phyloP scores from a whole-genome alignment of 2,888 invertebrate genomes.

The Drosophila flavopinicola region DNA sequence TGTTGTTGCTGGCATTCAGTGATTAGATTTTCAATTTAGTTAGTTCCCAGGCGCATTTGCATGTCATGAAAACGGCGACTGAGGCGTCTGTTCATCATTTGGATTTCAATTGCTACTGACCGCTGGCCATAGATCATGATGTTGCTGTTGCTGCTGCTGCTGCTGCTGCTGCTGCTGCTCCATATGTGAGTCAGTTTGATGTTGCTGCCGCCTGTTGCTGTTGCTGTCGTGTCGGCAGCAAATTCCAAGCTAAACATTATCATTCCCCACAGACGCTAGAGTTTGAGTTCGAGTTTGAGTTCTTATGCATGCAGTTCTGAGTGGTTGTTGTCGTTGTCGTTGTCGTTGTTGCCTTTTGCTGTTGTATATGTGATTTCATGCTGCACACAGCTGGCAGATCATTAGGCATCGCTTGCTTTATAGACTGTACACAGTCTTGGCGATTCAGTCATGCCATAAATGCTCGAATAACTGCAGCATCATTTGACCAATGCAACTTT shows the following conservation, averaged over 20 bases:
- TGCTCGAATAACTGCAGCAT: slow-evolving; percentile 71
- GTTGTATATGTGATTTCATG: slow-evolving; percentile 48
- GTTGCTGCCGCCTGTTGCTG: slow-evolving; percentile 20
- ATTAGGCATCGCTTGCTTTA: slow-evolving; percentile 54
- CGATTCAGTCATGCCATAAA: slow-evolving; percentile 68
- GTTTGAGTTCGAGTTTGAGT: slow-evolving; percentile 18
- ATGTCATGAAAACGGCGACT: slow-evolving; percentile 48
- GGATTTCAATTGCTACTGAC: slow-evolving; percentile 45
- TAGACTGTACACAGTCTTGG: slow-evolving; percentile 43
- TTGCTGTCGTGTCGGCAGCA: slow-evolving; percentile 36
- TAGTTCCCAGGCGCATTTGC: slow-evolving; percentile 67
- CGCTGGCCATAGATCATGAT: slow-evolving; percentile 47
- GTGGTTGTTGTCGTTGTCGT: slow-evolving; percentile 8
- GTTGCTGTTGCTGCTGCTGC: slow-evolving; percentile 20
- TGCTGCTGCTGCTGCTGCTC: slow-evolving; percentile 16
- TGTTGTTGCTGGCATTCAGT: slow-evolving; percentile 28
- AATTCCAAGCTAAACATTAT: slow-evolving; percentile 46
- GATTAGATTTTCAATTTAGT: slow-evolving; percentile 68
- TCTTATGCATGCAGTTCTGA: slow-evolving; percentile 20
- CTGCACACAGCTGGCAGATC: slow-evolving; percentile 53
- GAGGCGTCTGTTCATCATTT: slow-evolving; percentile 40
- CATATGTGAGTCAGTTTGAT: slow-evolving; percentile 28
- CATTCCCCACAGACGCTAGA: slow-evolving; percentile 26
- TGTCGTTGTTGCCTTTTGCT: slow-evolving; percentile 13
- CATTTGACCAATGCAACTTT: slow-evolving; percentile 72